Evolutionary conservation across 2,113 vertebrate species (phyloP).

Genomic region (Indri indri): DNA sequence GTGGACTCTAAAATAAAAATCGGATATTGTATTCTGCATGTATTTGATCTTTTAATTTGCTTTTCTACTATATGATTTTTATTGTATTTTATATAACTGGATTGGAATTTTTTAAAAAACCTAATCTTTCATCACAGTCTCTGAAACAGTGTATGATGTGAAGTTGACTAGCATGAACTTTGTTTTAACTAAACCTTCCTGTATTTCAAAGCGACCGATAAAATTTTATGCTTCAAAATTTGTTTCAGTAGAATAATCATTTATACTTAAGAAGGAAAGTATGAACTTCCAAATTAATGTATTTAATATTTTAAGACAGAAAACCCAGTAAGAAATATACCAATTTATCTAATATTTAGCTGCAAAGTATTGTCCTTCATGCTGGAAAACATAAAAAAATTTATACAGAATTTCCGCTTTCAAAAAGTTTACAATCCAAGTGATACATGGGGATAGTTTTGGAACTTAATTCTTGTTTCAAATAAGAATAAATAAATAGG

Average conservation of each 20-base stretch:
- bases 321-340: neutral
- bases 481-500: neutral
- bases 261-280: neutral
- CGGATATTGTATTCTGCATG: neutral
- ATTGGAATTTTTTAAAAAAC: neutral
- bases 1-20: neutral
- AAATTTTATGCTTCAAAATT: neutral
- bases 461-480: neutral
- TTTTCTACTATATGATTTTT: neutral
- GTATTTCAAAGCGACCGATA: neutral
- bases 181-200: neutral
- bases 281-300: neutral
- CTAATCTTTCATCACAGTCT: neutral
- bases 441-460: neutral
- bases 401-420: neutral
- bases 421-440: neutral
- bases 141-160: neutral
- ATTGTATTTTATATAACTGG: neutral
- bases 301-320: neutral
- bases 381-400: neutral
- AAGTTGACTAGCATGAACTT: neutral
- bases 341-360: neutral
- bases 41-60: neutral
- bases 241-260: neutral
- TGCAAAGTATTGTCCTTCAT: neutral